A percentile compares a stretch with the other conserved stretches of the same genome.
Conservation (phyloP, 2,113 vertebrate genomes). For the Passer domesticus region DNA sequence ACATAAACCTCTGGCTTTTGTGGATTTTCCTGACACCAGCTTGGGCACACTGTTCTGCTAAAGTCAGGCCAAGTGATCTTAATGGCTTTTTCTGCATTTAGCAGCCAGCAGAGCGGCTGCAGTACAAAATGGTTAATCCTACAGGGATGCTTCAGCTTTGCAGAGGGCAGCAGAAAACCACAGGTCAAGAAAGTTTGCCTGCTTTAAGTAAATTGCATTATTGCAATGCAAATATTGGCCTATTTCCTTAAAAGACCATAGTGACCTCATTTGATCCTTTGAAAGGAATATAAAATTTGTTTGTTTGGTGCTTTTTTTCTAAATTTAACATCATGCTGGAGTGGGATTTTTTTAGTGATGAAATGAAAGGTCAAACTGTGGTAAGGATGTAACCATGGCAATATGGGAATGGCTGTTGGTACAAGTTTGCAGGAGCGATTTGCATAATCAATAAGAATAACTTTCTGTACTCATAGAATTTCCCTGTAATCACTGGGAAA, state of each 20-base stretch:
- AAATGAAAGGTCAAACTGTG: not conserved
- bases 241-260: not conserved
- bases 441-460: not conserved
- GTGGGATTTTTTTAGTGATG: not conserved
- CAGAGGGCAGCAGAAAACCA: not conserved
- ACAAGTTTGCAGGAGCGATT: not conserved
- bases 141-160: not conserved
- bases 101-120: not conserved
- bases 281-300: not conserved
- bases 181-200: not conserved
- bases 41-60: not conserved
- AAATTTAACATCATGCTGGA: not conserved
- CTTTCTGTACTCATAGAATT: not conserved
- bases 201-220: not conserved
- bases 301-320: not conserved
- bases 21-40: not conserved
- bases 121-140: not conserved
- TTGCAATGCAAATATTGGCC: not conserved
- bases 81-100: not conserved
- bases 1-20: not conserved
- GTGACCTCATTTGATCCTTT: not conserved
- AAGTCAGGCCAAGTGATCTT: not conserved
- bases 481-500: not conserved
- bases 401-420: not conserved
- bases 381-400: not conserved